Evolutionary conservation across 2,113 vertebrate species (phyloP).

Genomic region (Alosa alosa): DNA sequence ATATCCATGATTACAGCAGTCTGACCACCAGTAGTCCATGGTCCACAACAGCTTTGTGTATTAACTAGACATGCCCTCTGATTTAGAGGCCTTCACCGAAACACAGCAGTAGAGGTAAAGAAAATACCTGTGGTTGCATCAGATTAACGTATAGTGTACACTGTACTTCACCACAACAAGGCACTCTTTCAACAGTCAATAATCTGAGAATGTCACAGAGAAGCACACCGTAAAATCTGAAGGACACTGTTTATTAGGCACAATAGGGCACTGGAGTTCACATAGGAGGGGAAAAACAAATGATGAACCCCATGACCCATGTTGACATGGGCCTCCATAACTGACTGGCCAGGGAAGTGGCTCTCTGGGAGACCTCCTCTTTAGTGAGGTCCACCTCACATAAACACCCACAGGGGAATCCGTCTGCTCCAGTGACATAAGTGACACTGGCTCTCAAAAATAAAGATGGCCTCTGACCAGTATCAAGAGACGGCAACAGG

Average conservation of each 20-base stretch:
- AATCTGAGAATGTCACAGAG: neutral
- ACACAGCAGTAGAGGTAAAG: neutral
- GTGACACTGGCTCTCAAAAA: conserved; percentile 26
- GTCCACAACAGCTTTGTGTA: too few relatives aligned
- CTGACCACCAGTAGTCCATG: neutral
- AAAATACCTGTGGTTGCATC: neutral
- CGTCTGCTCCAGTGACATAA: conserved; percentile 21
- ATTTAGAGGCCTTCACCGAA: neutral
- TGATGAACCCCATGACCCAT: conserved; percentile 13
- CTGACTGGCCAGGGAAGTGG: conserved; percentile 23
- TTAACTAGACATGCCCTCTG: neutral
- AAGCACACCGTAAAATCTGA: neutral
- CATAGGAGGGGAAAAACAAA: conserved; percentile 18
- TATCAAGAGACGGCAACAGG: neutral
- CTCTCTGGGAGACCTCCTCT: neutral
- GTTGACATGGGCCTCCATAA: conserved; percentile 24
- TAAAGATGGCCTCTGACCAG: neutral
- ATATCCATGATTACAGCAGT: neutral
- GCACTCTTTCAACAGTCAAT: neutral
- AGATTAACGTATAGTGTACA: neutral
- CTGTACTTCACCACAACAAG: neutral
- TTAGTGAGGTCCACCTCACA: conserved; percentile 31
- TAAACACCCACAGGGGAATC: conserved; percentile 30
- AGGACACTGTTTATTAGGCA: neutral
- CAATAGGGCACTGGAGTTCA: neutral